phyloP scores from a whole-genome alignment of 2,888 invertebrate species.

The Eurytoma adleriae region DNA sequence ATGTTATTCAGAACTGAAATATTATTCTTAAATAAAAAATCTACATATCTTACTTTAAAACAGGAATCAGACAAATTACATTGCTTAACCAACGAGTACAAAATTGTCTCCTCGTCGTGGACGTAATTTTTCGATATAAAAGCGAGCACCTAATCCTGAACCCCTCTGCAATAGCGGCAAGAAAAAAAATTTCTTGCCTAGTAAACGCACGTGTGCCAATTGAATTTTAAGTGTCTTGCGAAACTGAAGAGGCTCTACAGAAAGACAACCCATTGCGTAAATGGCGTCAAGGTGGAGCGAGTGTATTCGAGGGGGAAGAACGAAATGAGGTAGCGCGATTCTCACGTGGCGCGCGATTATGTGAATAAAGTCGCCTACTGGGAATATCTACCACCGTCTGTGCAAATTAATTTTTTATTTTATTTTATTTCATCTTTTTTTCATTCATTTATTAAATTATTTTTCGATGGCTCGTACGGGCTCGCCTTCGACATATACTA shows the following conservation, averaged over 20 bases:
- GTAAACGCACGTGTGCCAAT: conserved; percentile 20
- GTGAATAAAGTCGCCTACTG: conserved; percentile 66
- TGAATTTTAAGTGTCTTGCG: conserved; percentile 40
- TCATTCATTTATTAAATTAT: no score
- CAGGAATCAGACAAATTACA: no score
- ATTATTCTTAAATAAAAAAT: no score
- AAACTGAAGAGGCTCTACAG: conserved; percentile 1
- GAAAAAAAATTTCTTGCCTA: conserved; percentile 45
- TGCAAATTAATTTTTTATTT: no score
- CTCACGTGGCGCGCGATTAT: conserved; percentile 64
- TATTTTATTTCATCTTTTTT: no score
- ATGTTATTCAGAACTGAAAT: no score
- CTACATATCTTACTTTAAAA: no score
- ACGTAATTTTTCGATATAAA: conserved; percentile 40
- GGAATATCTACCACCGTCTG: conserved; percentile 50
- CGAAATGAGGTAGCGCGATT: conserved; percentile 55
- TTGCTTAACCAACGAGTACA: no score
- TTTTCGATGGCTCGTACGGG: no score
- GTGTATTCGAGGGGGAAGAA: not conserved
- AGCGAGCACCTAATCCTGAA: conserved; percentile 14
- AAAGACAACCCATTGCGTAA: conserved; percentile 1
- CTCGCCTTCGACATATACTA: no score
- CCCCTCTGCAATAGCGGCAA: conserved; percentile 21
- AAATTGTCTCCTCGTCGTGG: not conserved
- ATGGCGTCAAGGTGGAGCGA: not conserved